Base-by-base conservation (phyloP, 2,113 vertebrate genomes). In the Peromyscus californicus region DNA sequence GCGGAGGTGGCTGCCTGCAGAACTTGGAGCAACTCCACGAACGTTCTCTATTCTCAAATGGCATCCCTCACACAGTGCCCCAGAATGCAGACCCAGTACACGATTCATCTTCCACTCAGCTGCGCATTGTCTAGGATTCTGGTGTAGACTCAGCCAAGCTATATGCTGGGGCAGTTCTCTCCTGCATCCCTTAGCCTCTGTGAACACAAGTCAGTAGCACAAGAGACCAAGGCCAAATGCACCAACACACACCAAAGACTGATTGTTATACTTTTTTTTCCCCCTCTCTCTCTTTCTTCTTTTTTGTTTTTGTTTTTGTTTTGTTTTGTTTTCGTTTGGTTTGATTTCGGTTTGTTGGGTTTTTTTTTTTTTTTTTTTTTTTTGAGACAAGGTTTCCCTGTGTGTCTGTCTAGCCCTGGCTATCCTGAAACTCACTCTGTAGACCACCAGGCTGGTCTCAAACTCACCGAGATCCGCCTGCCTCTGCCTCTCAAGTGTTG, bases 41-140 rank as follows among this genome's bases (percentile, higher is more conserved):
- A 22, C 54, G 39, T 90, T 96, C 42, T 82, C 67, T 39, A 54
- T 94, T 86, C 80, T 94, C 48, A 36, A 29, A 63, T 42, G n/a
- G 31, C 6, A 57, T 63, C 31, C 51, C 17, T 86, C 67, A 36
- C 39, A 90, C 19, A 63, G 33, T 89, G 21, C 63, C 79, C 69
- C 26, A 83, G 54, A 59, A 87, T 84, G 61, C 69, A 90, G 42
- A 79, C 57, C 86, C 45, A 94, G 24, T 1, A n/a, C 89, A 39
- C 39, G 26, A 54, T 22, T 96, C n/a, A 65, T 94, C 75, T 89
- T n/a, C 74, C 21, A 17, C 5, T 78, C 21, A 51, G 31, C 61
- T 48, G 24, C 9, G 48, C 59, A 67, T 87, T 22, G 2, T 57
- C 51, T 63, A 39, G 63, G 59, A 80, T 72, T 96, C 36, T 95